Conservation (phyloP, 1,140 invertebrate genomes). For the Saccostrea cuccullata region DNA sequence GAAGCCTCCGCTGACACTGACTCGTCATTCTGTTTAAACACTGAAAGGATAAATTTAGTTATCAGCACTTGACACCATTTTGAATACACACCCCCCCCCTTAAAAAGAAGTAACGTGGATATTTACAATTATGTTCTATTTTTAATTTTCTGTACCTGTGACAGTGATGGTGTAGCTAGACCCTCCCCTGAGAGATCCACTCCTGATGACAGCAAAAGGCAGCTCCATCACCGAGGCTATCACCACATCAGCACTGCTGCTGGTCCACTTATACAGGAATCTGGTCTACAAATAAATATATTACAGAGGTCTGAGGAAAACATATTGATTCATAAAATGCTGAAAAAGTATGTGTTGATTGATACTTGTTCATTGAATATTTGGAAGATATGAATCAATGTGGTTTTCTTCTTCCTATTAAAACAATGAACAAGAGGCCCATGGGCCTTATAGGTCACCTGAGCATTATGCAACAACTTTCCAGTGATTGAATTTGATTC, state of each 20-base stretch:
- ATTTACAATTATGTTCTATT: not conserved
- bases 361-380: no score
- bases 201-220: constrained; percentile 38
- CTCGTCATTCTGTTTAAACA: constrained; percentile 39
- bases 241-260: constrained; percentile 18
- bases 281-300: not conserved
- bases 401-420: no score
- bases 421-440: no score
- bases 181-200: constrained; percentile 37
- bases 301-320: not conserved
- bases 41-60: constrained; percentile 1
- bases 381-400: no score
- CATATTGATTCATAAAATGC: no score
- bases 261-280: constrained; percentile 23
- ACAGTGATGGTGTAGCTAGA: constrained; percentile 39
- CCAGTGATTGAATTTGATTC: no score
- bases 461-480: no score
- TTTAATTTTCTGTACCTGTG: constrained; percentile 36
- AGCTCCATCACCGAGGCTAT: constrained; percentile 11
- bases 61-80: no score
- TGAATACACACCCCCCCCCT: no score
- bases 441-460: no score
- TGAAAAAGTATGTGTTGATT: no score
- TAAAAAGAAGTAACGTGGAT: no score
- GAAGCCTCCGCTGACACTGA: not conserved